These are phyloP conservation scores for Scartelaos histophorus DNA, from an alignment of 2,113 vertebrate genomes.

Conservation along the genomic window DNA sequence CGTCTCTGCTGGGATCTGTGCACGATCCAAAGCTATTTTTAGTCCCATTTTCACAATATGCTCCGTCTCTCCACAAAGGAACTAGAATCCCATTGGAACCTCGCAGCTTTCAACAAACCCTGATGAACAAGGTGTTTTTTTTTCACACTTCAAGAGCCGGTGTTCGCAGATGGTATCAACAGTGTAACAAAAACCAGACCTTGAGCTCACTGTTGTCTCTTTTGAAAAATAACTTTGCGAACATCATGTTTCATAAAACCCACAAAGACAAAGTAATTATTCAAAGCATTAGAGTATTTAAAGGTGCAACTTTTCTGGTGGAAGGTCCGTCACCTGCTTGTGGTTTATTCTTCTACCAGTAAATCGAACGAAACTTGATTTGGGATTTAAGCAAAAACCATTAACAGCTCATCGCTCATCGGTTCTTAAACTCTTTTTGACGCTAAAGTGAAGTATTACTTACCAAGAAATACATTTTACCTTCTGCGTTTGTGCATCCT, in stretches of 20 bases:
- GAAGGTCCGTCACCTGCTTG: too few species aligned
- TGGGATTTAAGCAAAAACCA: too few species aligned
- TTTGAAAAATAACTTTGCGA: neutral
- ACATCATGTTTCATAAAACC: neutral
- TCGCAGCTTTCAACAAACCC: constrained; percentile 23
- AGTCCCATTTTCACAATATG: constrained; percentile 32
- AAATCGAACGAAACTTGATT: too few species aligned
- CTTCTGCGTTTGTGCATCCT: too few species aligned
- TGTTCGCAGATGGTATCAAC: neutral
- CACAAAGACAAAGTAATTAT: neutral
- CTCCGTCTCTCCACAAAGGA: constrained; percentile 28
- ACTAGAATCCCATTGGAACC: constrained; percentile 7
- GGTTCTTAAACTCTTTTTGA: neutral
- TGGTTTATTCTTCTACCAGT: too few species aligned
- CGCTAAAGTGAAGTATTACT: too few species aligned
- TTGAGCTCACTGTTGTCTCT: constrained; percentile 12
- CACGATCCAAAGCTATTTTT: constrained; percentile 43
- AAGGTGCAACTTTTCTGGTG: too few species aligned
- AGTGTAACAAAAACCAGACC: constrained; percentile 8
- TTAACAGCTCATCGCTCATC: neutral
- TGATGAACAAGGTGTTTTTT: constrained; percentile 20
- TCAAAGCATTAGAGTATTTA: too few species aligned
- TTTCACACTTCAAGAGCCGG: neutral
- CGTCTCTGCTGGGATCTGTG: constrained; percentile 14
- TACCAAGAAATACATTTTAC: too few species aligned